Conservation (phyloP, 1,140 invertebrate species). For the Bombyx mandarina region DNA sequence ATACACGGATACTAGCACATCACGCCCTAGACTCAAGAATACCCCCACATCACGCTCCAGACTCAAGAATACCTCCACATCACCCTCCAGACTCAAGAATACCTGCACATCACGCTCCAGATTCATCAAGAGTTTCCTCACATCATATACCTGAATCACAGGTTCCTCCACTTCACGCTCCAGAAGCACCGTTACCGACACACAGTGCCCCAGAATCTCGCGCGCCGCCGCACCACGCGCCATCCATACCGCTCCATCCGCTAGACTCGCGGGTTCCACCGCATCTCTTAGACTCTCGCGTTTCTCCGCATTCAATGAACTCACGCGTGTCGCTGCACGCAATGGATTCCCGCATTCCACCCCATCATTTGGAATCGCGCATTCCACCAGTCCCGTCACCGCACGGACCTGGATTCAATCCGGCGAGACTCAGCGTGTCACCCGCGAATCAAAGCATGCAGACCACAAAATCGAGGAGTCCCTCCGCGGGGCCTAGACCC, state of each 20-base stretch:
- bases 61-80: too few relatives aligned
- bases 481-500: background rate
- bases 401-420: background rate
- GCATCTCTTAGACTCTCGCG: background rate
- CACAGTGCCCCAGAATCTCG: slow-evolving; percentile 5
- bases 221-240: slow-evolving; percentile 10
- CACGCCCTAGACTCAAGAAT: too few relatives aligned
- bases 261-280: background rate
- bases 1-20: too few relatives aligned
- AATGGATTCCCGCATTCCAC: background rate
- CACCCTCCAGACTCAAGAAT: too few relatives aligned
- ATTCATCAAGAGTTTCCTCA: too few relatives aligned
- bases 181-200: background rate
- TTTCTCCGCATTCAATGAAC: background rate
- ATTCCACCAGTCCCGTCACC: background rate
- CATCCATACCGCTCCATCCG: too few relatives aligned
- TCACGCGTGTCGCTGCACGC: background rate
- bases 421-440: background rate
- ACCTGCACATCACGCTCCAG: too few relatives aligned
- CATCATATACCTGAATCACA: too few relatives aligned
- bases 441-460: too few relatives aligned
- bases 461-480: background rate
- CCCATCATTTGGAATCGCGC: background rate
- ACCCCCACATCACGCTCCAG: too few relatives aligned
- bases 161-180: background rate